Conservation (phyloP, 1,140 invertebrate genomes). For the Doryteuthis pealeii region DNA sequence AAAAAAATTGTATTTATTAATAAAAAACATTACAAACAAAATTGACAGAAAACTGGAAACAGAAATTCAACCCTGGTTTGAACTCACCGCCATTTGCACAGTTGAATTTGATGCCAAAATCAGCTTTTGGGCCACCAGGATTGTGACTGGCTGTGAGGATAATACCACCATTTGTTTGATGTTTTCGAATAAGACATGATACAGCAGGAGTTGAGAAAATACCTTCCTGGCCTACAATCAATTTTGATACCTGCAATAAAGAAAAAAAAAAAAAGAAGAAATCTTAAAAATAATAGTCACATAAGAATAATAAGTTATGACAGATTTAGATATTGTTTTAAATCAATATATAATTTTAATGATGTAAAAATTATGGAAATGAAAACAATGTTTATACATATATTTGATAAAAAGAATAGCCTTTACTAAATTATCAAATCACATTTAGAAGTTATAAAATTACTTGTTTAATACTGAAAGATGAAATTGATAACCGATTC, state of each 20-base stretch:
- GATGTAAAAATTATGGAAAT: too few relatives aligned
- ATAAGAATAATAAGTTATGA: neutral
- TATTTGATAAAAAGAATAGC: too few relatives aligned
- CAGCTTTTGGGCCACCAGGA: conserved; percentile 93
- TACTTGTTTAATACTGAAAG: too few relatives aligned
- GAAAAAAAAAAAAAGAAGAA: conserved; percentile 8
- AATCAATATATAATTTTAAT: too few relatives aligned
- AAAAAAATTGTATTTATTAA: too few relatives aligned
- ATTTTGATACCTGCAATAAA: conserved; percentile 71
- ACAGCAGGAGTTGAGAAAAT: conserved; percentile 96
- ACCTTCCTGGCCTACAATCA: conserved; percentile 90
- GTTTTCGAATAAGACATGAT: conserved; percentile 88
- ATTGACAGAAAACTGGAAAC: too few relatives aligned
- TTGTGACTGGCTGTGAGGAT: conserved; percentile 98
- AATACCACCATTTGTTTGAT: conserved; percentile 85
- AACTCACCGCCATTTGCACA: conserved; percentile 84
- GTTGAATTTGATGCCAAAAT: conserved; percentile 99
- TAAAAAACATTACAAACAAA: too few relatives aligned
- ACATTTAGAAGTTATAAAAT: too few relatives aligned
- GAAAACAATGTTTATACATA: too few relatives aligned
- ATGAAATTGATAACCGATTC: too few relatives aligned
- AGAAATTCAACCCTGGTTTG: neutral
- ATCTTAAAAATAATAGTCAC: neutral
- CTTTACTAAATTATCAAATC: too few relatives aligned
- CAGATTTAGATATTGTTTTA: too few relatives aligned